Base-by-base conservation (phyloP, 1,140 invertebrate species). In the Anadara kagoshimensis region DNA sequence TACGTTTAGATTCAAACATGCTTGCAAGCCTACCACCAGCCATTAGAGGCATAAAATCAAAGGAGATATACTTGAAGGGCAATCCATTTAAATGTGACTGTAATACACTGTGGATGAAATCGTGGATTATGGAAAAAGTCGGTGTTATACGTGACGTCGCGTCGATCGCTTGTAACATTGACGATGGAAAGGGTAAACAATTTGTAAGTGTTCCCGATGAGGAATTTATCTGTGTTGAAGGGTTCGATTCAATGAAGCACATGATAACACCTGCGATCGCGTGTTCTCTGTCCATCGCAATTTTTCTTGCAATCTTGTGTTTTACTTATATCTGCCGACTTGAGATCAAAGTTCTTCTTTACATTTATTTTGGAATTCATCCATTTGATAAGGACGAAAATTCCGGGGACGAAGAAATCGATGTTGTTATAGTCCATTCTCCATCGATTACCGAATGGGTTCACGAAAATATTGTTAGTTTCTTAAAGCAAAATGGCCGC, bases 51-150 rank as follows among this genome's bases (percentile, higher is more conserved):
- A 8, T 81, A 5, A 26, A 71, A 7, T 29, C 77, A 7, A 41
- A 41, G 11, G 29, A 29, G 5, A 44, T 84, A 1, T 58, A 53
- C 1, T n/a, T 84, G 10, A 73, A 71, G 11, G 64, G 72, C 18
- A 84, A 84, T 65, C 83, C 78, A 0, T 78, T 82, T 14, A 56
- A 64, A n/a, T 84, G 83, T 54, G 77, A 84, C 47, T 84, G 83
- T 49, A 51, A 75, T 43, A 79, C 80, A 5, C 22, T 73, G 16
- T 84, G 83, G 83, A 78, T 84, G 73, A 84, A 84, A 51, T 49
- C 43, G 1, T 84, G 80, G 80, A 54, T 84, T 11, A n/a, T 75
- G 18, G 61, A 49, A 16, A 54, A 73, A 10, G 43, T 65, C n/a
- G 22, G 59, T 10, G 12, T 43, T 5, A 59, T 79, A 0, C 26